phyloP scores from a whole-genome alignment of 2,113 vertebrate genomes.

The Oophaga pumilio region DNA sequence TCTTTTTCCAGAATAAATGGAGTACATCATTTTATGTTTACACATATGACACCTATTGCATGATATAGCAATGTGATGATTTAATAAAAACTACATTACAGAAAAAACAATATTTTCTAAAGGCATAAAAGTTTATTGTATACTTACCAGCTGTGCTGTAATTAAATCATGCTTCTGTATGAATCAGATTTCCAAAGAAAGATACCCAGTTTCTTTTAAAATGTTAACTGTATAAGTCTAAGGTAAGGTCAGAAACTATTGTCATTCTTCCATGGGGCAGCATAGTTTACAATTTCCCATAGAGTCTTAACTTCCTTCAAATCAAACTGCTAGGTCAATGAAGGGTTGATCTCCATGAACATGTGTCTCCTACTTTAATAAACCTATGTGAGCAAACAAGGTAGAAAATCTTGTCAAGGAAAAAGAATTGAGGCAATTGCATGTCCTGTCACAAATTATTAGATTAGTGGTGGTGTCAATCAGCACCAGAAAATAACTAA shows the following conservation, averaged over 20 bases:
- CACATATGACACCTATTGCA: background rate
- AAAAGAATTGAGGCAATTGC: no score
- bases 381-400: no score
- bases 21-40: background rate
- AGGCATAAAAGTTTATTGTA: background rate
- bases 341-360: no score
- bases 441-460: no score
- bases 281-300: no score
- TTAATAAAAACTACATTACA: background rate
- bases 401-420: no score
- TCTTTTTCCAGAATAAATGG: background rate
- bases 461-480: no score
- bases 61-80: background rate
- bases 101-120: background rate
- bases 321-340: no score
- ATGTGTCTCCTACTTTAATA: no score
- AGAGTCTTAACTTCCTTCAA: no score
- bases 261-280: no score
- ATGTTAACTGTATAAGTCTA: background rate
- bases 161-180: background rate
- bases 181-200: background rate
- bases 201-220: background rate
- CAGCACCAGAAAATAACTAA: no score
- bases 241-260: background rate
- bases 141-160: slow-evolving; percentile 16